These are phyloP conservation scores for Erebia aethiops DNA, from an alignment of 2,888 invertebrate genomes.

Conservation along the genomic window DNA sequence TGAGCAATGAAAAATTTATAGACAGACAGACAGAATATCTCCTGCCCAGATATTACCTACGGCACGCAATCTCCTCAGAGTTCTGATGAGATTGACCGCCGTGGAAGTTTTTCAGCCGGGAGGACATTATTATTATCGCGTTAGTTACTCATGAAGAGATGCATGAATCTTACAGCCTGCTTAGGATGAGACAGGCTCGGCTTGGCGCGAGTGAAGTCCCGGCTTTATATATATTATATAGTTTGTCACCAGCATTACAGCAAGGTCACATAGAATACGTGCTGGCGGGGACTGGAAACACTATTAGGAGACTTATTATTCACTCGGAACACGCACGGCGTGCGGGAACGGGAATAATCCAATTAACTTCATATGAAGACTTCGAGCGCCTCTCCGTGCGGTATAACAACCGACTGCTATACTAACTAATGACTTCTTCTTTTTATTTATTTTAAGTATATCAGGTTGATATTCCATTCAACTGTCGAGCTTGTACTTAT, in stretches of 20 bases:
- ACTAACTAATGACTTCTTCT: not conserved
- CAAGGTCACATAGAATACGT: slow-evolving; percentile 20
- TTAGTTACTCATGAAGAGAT: too few species aligned
- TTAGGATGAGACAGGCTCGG: too few species aligned
- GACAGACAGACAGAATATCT: not conserved
- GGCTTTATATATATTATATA: slow-evolving; percentile 7
- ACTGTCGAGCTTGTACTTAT: too few species aligned
- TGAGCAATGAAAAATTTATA: not conserved
- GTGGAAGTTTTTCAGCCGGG: too few species aligned
- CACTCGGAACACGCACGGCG: slow-evolving; percentile 6
- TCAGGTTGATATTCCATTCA: too few species aligned
- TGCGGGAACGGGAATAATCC: slow-evolving; percentile 74
- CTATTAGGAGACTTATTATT: slow-evolving; percentile 24
- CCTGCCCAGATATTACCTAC: too few species aligned
- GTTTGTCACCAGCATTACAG: slow-evolving; percentile 16
- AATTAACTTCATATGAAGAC: slow-evolving; percentile 77
- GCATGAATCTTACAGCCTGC: too few species aligned
- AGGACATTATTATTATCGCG: too few species aligned
- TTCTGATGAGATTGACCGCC: too few species aligned
- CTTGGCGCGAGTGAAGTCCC: too few species aligned
- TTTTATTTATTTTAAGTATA: not conserved
- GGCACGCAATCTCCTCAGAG: too few species aligned
- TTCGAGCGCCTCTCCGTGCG: slow-evolving; percentile 43
- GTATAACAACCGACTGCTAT: not conserved
- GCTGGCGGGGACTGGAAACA: slow-evolving; percentile 17